Percentiles rank a stretch among this genome's conserved stretches.
Evolutionary conservation across 2,113 vertebrate species (phyloP).

Genomic region (Tylochromis polylepis): DNA sequence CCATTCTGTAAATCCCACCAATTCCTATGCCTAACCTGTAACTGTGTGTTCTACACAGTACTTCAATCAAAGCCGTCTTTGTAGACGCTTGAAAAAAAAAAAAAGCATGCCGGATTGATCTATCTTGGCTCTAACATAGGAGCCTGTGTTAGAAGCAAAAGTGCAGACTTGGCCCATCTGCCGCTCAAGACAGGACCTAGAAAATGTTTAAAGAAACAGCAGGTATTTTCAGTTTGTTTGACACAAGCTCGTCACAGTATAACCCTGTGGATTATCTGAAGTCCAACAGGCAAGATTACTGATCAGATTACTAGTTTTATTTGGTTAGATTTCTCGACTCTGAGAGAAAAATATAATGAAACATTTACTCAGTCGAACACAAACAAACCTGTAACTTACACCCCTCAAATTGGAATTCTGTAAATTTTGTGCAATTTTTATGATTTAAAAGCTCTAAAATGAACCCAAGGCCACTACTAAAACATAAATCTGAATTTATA

Average conservation of each 20-base stretch:
- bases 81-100: constrained; percentile 34
- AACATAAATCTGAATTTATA: background rate
- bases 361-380: background rate
- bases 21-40: constrained; percentile 1
- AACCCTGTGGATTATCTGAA: constrained; percentile 1
- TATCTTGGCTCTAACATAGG: background rate
- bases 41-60: background rate
- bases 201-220: constrained; percentile 15
- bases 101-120: background rate
- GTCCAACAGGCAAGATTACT: constrained; percentile 9
- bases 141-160: constrained; percentile 5
- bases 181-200: background rate
- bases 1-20: background rate
- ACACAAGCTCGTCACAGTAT: background rate
- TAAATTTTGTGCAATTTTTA: background rate
- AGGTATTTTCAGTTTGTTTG: background rate
- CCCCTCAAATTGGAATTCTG: background rate
- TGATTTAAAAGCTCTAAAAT: background rate
- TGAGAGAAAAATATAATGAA: background rate
- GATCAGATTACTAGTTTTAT: background rate
- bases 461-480: background rate
- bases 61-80: constrained; percentile 8
- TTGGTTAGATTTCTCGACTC: background rate
- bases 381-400: background rate
- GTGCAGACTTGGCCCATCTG: background rate